Percentiles rank a stretch among this genome's conserved stretches.
phyloP scores from a whole-genome alignment of 2,113 vertebrate species.

The Cinclus cinclus region DNA sequence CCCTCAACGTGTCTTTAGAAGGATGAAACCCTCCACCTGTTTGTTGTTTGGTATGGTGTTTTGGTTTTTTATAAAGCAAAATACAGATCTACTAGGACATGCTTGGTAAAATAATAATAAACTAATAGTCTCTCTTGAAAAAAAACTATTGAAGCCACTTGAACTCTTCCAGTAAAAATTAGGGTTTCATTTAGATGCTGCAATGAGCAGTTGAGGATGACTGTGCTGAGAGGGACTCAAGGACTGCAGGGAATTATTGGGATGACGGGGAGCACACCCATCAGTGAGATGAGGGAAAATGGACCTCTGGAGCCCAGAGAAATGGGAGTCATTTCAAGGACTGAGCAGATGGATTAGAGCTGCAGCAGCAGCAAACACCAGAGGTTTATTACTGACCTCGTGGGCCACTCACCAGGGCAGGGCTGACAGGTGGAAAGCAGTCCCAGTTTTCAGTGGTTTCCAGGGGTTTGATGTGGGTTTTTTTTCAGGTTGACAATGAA shows the following conservation, averaged over 20 bases:
- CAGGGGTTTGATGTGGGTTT: not conserved
- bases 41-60: not conserved
- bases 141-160: not conserved
- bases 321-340: not conserved
- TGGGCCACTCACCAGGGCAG: not conserved
- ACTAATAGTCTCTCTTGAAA: not conserved
- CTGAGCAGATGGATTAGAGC: not conserved
- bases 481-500: not conserved
- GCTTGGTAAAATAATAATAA: not conserved
- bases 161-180: not conserved
- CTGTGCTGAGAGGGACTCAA: not conserved
- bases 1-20: not conserved
- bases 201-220: not conserved
- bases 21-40: accelerated
- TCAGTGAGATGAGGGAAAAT: not conserved
- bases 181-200: not conserved
- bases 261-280: not conserved
- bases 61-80: not conserved
- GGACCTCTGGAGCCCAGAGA: not conserved
- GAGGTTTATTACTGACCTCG: not conserved
- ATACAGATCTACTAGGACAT: not conserved
- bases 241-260: not conserved
- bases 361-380: not conserved
- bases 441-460: not conserved
- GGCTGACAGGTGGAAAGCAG: not conserved